A percentile compares a stretch with the other conserved stretches of the same genome.
Conservation (phyloP, 2,113 vertebrate genomes). For the Macquaria ambigua region DNA sequence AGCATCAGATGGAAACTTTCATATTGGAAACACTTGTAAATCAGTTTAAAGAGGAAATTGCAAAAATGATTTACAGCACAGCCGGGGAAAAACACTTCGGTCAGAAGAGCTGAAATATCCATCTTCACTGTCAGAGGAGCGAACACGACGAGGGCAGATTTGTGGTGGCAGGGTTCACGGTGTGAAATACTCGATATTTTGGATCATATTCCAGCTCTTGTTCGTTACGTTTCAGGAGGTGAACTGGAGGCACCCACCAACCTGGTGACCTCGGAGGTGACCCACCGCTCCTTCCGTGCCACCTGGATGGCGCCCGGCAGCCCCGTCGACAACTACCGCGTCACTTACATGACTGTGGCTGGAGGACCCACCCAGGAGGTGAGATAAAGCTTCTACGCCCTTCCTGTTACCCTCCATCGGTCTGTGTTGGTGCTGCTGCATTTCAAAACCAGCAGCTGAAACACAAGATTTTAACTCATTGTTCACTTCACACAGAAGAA, state of each 20-base stretch:
- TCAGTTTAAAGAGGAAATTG: constrained; percentile 52
- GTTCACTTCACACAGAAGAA: no score
- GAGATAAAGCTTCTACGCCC: not conserved
- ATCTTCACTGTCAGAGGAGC: constrained; percentile 20
- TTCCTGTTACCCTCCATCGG: not conserved
- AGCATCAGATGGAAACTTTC: constrained; percentile 40
- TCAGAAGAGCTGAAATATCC: constrained; percentile 26
- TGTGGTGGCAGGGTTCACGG: constrained; percentile 43
- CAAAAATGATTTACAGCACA: constrained; percentile 55
- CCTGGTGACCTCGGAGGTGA: constrained; percentile 92
- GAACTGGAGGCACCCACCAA: constrained; percentile 83
- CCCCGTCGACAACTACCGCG: constrained; percentile 90
- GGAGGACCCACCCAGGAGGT: constrained; percentile 91
- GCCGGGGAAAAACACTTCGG: constrained; percentile 6
- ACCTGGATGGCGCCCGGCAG: constrained; percentile 90
- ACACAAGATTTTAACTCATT: no score
- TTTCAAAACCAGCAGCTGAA: no score
- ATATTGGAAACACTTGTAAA: constrained; percentile 45
- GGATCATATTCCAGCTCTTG: constrained; percentile 13
- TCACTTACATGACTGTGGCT: constrained; percentile 86
- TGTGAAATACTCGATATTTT: constrained; percentile 50
- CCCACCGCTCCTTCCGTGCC: constrained; percentile 90
- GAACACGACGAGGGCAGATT: constrained; percentile 42
- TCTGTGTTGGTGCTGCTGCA: not conserved
- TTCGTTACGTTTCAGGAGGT: constrained; percentile 44